Evolutionary conservation across 2,113 vertebrate genomes (phyloP), one percentile per base, ranked within the genome.

Genomic region (Notarius lentiginosus): DNA sequence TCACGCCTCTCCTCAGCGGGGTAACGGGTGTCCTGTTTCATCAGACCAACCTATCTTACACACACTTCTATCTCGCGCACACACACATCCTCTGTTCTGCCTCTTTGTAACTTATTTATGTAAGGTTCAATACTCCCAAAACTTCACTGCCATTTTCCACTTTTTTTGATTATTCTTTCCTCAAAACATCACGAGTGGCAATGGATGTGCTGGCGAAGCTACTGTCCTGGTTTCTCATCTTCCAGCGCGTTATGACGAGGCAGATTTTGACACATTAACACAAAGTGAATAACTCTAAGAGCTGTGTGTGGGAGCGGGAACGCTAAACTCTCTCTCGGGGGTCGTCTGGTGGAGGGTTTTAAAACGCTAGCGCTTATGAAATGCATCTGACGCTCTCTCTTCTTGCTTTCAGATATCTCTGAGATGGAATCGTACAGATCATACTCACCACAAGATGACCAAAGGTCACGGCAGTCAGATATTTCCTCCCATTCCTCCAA

Each of bases 401-500:
- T 58, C 87, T 77, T 87, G 12, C 90, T 86, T 89, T 83, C 91
- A 98, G 97, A 98, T 91, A 95, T 98, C 89, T 99, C 97, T 7
- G 98, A 99, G 94, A 96, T 98, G 93, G 98, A 98, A 90, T 99
- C 98, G 20, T 97, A 96, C 90, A 95, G 95, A 77, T 98, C 97
- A 20, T 96, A 96, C 90, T 98, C 97, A 5, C 96, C 96, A 81
- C 96, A 96, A 80, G 97, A 97, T 73, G 97, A 97, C 55, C 94
- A 94, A 84, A 94, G 91, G 88, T 95, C 95, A 34, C 96, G 94
- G 55, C 95, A 95, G 92, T 98, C 97, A 1, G 97, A 99, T 92
- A 90, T 95, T 53, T 97, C 97, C 47, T 97, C 94, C 0, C 96
- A 97, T 93, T 99, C 98, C 12, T 98, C 97, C 34, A 97, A 92